Evolutionary conservation across 2,888 invertebrate genomes (phyloP), one percentile per base, ranked within the genome.

Genomic region (Pyrrhia umbra): DNA sequence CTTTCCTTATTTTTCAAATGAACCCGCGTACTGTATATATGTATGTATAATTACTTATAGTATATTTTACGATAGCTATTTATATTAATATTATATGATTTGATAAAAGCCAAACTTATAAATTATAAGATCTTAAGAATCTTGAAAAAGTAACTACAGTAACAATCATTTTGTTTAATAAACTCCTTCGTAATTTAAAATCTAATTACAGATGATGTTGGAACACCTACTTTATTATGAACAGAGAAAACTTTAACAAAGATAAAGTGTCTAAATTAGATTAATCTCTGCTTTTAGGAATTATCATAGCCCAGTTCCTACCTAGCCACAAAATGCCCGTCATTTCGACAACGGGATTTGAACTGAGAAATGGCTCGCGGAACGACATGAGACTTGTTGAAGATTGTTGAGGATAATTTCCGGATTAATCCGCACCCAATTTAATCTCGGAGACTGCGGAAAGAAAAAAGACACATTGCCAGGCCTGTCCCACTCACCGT

Each of bases 371-470:
- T 50, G 39, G 30, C 20, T 16, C 50, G 40, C 8, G 20, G 34
- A 20, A 18, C 25, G 54, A 43, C 39, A 58, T 58, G 30, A 54
- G 71, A 57, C 75, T 62, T 54, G 50, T 50, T 37, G 10, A 63
- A 57, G 39, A 69, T 62, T 54, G 70, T 63, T 69, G 46, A 16
- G 40, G 42, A 75, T 69, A 63, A 70, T 72, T 72, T 63, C 63
- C 75, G 63, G 75, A 72, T 69, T 75, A 55, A 75, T 75, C 54
- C 57, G 57, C 63, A 75, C 49, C 37, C 62, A 42, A 56, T 45
- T 75, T 69, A 69, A 75, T 72, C 64, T 63, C 43, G 43, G 43
- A 43, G 13, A 20, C 58, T 39, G 42, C 34, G 34, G 61, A 43
- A 59, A 54, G 68, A 42, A 59, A 70, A 68, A 70, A 54, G 54